Evolutionary conservation across 2,113 vertebrate species (phyloP).

Genomic region (Megaptera novaeangliae): DNA sequence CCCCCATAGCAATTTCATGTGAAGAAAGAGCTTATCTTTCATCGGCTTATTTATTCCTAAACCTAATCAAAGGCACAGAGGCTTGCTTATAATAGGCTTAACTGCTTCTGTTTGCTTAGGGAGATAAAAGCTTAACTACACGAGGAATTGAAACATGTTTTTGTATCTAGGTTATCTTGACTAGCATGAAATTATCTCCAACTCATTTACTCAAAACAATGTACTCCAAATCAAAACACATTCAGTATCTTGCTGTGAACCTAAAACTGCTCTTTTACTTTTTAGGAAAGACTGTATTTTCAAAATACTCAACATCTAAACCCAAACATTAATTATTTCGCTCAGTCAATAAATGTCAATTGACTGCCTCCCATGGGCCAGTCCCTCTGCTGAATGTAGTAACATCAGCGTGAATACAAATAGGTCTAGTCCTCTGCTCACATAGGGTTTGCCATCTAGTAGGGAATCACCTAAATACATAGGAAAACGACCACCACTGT

Average conservation of each 20-base stretch:
- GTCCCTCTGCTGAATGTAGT: neutral
- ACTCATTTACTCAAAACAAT: neutral
- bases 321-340: neutral
- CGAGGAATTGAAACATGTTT: neutral
- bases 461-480: too few species aligned
- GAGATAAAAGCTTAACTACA: neutral
- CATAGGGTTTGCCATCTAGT: neutral
- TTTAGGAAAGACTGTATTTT: neutral
- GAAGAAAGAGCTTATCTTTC: neutral
- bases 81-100: neutral
- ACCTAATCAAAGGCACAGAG: neutral
- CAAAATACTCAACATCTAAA: neutral
- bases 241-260: neutral
- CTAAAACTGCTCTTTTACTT: neutral
- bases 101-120: neutral
- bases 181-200: neutral
- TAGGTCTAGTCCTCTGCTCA: too few species aligned
- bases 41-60: neutral
- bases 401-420: neutral
- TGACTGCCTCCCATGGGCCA: neutral
- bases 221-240: neutral
- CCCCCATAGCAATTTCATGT: fast-evolving
- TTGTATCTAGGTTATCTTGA: neutral
- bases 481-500: fast-evolving
- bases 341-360: neutral